These are phyloP conservation scores for Pangasius sanitwongsei DNA, from an alignment of 2,797 vertebrate species.

Conservation along the genomic window DNA sequence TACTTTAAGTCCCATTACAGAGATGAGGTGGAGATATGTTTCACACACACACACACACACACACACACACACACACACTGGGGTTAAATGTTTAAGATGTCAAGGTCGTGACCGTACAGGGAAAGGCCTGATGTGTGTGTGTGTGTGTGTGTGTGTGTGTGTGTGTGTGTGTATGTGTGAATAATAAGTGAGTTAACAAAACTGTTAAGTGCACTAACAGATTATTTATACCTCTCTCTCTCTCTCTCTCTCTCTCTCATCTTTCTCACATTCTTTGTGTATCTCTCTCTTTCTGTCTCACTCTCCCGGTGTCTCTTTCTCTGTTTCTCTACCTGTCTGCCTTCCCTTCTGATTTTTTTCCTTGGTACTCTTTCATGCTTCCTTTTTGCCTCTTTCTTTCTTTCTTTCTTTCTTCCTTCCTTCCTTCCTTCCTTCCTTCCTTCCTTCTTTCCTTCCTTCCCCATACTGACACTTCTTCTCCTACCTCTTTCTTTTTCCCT, in stretches of 20 bases:
- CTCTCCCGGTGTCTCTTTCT: not conserved
- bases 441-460: conserved; percentile 25
- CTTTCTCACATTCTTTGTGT: not conserved
- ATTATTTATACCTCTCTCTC: not conserved
- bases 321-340: not conserved
- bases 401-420: too few species aligned
- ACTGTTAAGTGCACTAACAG: not conserved
- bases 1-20: conserved; percentile 44
- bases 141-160: conserved; percentile 5
- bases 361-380: too few species aligned
- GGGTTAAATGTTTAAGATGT: conserved; percentile 35
- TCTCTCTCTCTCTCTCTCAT: not conserved
- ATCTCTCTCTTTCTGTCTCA: not conserved
- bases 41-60: conserved; percentile 28
- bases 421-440: too few species aligned
- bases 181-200: not conserved
- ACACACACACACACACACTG: conserved; percentile 23
- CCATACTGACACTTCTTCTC: not conserved
- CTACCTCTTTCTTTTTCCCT: not conserved
- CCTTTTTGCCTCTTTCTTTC: too few species aligned
- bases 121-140: not conserved
- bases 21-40: conserved; percentile 51
- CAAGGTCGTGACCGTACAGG: not conserved
- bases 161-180: not conserved
- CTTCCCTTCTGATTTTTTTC: not conserved